phyloP scores from a whole-genome alignment of 2,797 vertebrate species.

The Neopelma chrysocephalum region DNA sequence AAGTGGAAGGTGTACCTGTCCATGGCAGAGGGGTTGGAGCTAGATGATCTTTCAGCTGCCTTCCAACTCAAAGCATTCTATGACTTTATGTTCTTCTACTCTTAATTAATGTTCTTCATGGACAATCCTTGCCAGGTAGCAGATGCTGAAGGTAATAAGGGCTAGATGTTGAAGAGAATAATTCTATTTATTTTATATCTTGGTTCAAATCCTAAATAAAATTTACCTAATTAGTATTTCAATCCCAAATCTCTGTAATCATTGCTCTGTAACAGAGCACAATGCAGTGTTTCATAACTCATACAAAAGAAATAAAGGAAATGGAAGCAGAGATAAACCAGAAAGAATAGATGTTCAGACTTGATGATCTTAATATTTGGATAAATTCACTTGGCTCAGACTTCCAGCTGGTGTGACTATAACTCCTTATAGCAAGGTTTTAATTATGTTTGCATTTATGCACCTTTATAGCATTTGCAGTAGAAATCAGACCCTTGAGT shows the following conservation, averaged over 20 bases:
- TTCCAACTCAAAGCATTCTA: neutral
- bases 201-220: neutral
- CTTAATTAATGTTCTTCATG: neutral
- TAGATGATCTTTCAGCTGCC: neutral
- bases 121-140: neutral
- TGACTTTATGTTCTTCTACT: neutral
- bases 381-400: neutral
- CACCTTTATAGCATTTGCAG: neutral
- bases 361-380: neutral
- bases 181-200: neutral
- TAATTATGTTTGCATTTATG: neutral
- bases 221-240: neutral
- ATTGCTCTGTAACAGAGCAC: neutral
- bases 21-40: neutral
- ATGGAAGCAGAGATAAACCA: neutral
- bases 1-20: neutral
- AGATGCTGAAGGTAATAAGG: neutral
- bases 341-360: neutral
- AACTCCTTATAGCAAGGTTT: neutral
- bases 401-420: neutral
- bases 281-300: neutral
- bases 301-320: neutral
- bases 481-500: neutral
- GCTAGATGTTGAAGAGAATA: neutral
- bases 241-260: neutral